Evolutionary conservation across 2,888 invertebrate genomes (phyloP).

Genomic region (Temnothorax rugatulus): DNA sequence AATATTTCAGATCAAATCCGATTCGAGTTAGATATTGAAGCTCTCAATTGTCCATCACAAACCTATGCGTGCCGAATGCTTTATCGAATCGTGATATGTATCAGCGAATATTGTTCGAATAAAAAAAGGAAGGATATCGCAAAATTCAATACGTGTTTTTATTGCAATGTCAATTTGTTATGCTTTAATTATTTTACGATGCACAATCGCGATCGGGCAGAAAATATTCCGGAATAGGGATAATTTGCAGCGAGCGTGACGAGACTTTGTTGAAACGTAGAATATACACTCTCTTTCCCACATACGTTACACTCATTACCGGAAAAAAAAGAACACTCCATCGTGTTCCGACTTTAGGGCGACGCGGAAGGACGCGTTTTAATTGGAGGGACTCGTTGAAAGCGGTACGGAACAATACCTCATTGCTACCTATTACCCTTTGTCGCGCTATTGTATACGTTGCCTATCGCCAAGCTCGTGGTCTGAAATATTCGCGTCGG

Average conservation of each 20-base stretch:
- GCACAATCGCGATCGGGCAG: constrained; percentile 24
- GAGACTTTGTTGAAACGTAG: constrained; percentile 48
- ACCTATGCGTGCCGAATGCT: not conserved
- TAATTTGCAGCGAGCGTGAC: constrained; percentile 34
- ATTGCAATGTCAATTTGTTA: constrained; percentile 41
- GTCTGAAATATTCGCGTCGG: constrained; percentile 17
- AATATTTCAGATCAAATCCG: constrained; percentile 5
- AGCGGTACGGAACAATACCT: constrained; percentile 57
- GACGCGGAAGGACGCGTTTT: constrained; percentile 50
- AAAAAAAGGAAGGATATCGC: constrained; percentile 21
- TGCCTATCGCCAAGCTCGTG: constrained; percentile 24
- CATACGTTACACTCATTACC: not conserved
- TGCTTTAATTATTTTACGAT: constrained; percentile 44
- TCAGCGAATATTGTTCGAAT: not conserved
- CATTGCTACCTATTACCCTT: constrained; percentile 57
- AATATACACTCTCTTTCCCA: not conserved
- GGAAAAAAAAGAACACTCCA: constrained; percentile 35
- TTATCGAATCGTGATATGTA: not conserved
- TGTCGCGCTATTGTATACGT: constrained; percentile 53
- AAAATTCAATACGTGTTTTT: constrained; percentile 31
- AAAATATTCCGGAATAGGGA: constrained; percentile 21
- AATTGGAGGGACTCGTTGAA: constrained; percentile 60
- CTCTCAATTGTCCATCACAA: constrained; percentile 16
- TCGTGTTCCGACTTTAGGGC: constrained; percentile 37
- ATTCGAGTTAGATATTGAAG: not conserved